These are phyloP conservation scores for Polypterus bichir DNA, from an alignment of 2,113 vertebrate species.

Conservation along the genomic window DNA sequence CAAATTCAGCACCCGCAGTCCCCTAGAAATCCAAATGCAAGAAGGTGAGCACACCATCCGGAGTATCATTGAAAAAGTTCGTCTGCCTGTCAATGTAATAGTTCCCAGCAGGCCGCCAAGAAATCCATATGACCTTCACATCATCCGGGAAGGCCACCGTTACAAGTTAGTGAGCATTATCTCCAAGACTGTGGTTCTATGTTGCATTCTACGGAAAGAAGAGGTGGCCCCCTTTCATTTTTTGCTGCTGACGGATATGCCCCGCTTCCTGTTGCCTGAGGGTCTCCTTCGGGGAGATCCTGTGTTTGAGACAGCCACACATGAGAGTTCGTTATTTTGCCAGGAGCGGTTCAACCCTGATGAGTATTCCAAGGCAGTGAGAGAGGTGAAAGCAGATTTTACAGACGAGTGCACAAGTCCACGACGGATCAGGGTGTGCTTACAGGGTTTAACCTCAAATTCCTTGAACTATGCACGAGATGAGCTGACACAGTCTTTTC, in stretches of 20 bases:
- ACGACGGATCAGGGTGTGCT: slow-evolving; percentile 61
- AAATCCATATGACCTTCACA: slow-evolving; percentile 85
- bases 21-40: slow-evolving; percentile 87
- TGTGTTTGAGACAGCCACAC: slow-evolving; percentile 68
- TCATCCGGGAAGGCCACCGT: slow-evolving; percentile 86
- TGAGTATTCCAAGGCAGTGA: slow-evolving; percentile 81
- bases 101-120: slow-evolving; percentile 79
- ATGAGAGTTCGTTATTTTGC: slow-evolving; percentile 68
- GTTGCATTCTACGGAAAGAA: slow-evolving; percentile 75
- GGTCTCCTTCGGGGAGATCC: slow-evolving; percentile 61
- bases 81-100: slow-evolving; percentile 85
- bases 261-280: slow-evolving; percentile 79
- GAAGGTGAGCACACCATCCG: slow-evolving; percentile 92
- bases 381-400: slow-evolving; percentile 76
- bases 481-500: slow-evolving; percentile 53
- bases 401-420: slow-evolving; percentile 77
- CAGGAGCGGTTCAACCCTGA: slow-evolving; percentile 79
- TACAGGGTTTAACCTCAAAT: slow-evolving; percentile 38
- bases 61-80: slow-evolving; percentile 89
- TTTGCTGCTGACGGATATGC: slow-evolving; percentile 82
- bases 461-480: slow-evolving; percentile 34
- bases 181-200: slow-evolving; percentile 92
- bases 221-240: slow-evolving; percentile 82
- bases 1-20: slow-evolving; percentile 90
- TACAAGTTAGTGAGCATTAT: slow-evolving; percentile 95